Conservation (phyloP, 2,797 vertebrate species). For the Vireo griseus region DNA sequence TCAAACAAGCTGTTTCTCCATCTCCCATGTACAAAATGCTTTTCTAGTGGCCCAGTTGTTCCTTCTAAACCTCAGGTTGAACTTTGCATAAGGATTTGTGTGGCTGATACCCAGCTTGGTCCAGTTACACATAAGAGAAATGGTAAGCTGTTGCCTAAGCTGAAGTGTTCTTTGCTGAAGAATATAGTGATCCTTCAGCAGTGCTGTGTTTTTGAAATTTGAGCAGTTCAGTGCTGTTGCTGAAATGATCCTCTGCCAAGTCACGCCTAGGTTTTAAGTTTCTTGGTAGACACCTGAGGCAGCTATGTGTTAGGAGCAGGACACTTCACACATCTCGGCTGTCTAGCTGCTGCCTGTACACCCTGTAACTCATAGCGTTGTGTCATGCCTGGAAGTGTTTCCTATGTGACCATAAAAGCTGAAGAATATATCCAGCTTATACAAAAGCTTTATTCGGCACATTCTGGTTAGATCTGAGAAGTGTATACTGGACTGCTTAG, state of each 20-base stretch:
- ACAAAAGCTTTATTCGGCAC: neutral
- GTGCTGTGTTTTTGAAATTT: neutral
- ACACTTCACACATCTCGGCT: neutral
- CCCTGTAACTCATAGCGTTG: neutral
- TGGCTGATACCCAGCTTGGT: neutral
- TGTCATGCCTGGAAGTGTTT: neutral
- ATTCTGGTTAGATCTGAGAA: neutral
- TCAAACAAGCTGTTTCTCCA: neutral
- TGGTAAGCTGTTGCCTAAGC: neutral
- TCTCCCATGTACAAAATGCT: neutral
- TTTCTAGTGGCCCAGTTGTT: neutral
- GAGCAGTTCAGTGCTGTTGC: neutral
- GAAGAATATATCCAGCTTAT: neutral
- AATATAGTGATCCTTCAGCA: neutral
- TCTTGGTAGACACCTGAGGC: neutral
- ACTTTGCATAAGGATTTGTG: neutral
- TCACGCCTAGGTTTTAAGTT: neutral
- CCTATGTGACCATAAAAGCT: neutral
- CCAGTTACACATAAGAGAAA: neutral
- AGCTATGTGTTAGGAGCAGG: rapidly evolving
- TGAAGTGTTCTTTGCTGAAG: neutral
- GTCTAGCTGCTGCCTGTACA: neutral
- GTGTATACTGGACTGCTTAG: neutral
- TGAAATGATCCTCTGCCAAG: neutral
- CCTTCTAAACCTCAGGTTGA: neutral